Evolutionary conservation across 2,888 invertebrate genomes (phyloP), one percentile per base, ranked within the genome.

Genomic region (Icerya purchasi): DNA sequence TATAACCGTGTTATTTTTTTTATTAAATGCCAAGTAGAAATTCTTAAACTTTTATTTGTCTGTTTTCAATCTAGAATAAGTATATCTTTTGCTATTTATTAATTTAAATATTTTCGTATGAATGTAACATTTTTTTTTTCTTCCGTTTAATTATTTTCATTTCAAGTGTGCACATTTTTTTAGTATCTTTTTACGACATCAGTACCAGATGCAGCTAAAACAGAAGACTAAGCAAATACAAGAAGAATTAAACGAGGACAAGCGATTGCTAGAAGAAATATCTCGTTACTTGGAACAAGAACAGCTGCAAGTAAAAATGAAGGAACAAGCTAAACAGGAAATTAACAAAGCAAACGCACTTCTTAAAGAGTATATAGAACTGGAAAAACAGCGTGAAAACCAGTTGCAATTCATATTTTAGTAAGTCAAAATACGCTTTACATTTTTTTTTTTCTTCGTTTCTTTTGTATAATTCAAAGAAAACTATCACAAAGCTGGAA

Each of bases 331-430:
- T 5, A 54, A 59, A 53, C 50, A 56, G 20, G 61, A 61, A 56
- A 59, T 61, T 5, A 59, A 61, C 50, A 54, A 54, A 25, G 61
- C 61, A 8, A 61, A 61, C 21, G 55, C 61, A 14, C 22, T 61
- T 1, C 50, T 61, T 5, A 23, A 20, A 19, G 58, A 59, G 49
- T 56, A 56, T 51, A 24, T 50, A 5, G 50, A 24, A 19, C n/a
- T 58, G n/a, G 61, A 61, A 24, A 59, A 53, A 23, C 51, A 57
- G 22, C 51, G 61, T 2, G 58, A 58, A 56, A 53, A 50, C 14
- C 55, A 61, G 20, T 58, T 59, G 56, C 56, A 59, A 22, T 61
- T 61, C 19, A 53, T 61, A 49, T 61, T 61, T 22, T 56, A 58
- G 61, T 61, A 53, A 57, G 53, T 61, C 19, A 18, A 8, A 23